Evolutionary conservation across 2,797 vertebrate genomes (phyloP).

Genomic region (Galago senegalensis): DNA sequence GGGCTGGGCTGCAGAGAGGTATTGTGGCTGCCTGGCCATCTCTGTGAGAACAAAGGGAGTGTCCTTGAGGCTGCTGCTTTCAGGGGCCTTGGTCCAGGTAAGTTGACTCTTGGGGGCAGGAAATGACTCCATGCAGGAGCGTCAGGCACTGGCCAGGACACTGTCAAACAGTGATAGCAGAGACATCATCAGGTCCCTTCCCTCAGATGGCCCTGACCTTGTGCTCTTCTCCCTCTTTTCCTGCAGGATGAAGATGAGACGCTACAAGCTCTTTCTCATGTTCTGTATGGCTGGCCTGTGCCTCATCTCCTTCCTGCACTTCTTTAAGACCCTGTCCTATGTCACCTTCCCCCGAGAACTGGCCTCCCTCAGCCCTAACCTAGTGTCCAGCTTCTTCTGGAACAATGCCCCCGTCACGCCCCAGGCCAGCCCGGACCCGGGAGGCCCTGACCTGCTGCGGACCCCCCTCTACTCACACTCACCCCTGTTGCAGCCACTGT

Average conservation of each 20-base stretch:
- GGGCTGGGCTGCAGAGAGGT: neutral
- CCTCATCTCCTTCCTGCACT: conserved; percentile 99
- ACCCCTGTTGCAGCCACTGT: conserved; percentile 89
- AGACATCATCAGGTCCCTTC: neutral
- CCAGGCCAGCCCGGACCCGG: conserved; percentile 93
- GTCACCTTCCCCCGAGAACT: conserved; percentile 97
- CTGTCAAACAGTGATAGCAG: neutral
- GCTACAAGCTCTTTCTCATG: conserved; percentile 98
- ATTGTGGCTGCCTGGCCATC: neutral
- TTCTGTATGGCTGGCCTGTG: conserved; percentile 99
- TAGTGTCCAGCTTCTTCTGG: conserved; percentile 99
- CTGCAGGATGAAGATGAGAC: conserved; percentile 98
- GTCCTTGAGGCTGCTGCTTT: neutral
- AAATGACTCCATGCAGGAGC: neutral
- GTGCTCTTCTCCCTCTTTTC: conserved; percentile 64
- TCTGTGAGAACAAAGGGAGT: neutral
- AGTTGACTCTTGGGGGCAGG: neutral
- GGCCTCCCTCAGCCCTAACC: conserved; percentile 97
- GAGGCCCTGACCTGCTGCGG: conserved; percentile 91
- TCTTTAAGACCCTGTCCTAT: conserved; percentile 99
- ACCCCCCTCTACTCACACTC: conserved; percentile 90
- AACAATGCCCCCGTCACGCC: conserved; percentile 92
- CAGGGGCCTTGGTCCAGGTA: neutral
- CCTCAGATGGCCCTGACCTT: neutral
- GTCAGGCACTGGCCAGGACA: neutral